A percentile compares a stretch with the other conserved stretches of the same genome.
These are phyloP conservation scores for Temnothorax curvispinosus DNA, from an alignment of 1,140 invertebrate species.

Conservation along the genomic window DNA sequence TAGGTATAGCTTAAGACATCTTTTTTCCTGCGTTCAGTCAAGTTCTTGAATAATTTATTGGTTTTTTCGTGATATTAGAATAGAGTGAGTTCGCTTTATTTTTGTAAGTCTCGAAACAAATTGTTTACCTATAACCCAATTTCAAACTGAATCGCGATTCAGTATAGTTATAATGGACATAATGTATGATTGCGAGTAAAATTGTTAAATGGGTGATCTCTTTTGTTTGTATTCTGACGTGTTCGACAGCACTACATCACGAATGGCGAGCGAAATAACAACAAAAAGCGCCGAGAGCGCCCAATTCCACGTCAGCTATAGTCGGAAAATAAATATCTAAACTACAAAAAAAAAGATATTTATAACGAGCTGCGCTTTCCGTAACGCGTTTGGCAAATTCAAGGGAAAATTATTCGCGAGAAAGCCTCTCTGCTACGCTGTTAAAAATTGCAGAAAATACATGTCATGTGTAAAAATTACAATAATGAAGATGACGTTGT, in stretches of 20 bases:
- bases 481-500: background rate
- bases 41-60: background rate
- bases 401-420: constrained; percentile 9
- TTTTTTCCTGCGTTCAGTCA: background rate
- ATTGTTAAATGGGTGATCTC: constrained; percentile 16
- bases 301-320: background rate
- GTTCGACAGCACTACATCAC: constrained; percentile 25
- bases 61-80: background rate
- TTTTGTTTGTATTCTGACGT: constrained; percentile 40
- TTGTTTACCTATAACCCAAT: background rate
- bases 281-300: constrained; percentile 28
- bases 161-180: constrained; percentile 5
- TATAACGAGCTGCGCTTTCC: constrained; percentile 21
- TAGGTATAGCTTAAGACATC: background rate
- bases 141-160: constrained; percentile 11
- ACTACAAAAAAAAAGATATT: constrained; percentile 45
- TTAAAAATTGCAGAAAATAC: constrained; percentile 27
- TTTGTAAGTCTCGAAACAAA: background rate
- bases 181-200: constrained; percentile 29
- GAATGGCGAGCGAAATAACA: constrained; percentile 16
- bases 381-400: background rate
- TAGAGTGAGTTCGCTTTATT: background rate
- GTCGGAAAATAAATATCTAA: constrained; percentile 40
- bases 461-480: background rate
- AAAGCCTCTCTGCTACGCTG: background rate